Evolutionary conservation across 1,140 invertebrate genomes (phyloP).

Genomic region (Scaptomyza pallida): DNA sequence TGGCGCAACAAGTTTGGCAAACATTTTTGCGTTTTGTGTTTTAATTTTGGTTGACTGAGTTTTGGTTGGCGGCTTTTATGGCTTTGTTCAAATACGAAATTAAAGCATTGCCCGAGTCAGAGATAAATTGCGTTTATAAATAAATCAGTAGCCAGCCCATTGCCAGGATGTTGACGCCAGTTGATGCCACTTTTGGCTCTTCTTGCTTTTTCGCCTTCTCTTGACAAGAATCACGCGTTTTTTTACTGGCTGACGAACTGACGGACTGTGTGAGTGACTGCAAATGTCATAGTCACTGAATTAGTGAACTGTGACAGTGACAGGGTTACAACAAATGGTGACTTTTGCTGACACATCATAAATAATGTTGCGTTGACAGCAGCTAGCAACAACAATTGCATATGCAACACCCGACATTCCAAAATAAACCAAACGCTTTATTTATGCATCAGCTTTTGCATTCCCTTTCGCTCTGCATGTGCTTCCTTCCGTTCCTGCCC

Average conservation of each 20-base stretch:
- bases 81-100: constrained; percentile 59
- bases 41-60: constrained; percentile 45
- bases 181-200: constrained; percentile 33
- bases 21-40: constrained; percentile 68
- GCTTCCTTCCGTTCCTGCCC: not conserved
- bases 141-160: constrained; percentile 63
- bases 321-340: not conserved
- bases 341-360: constrained; percentile 23
- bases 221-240: constrained; percentile 39
- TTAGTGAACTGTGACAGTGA: constrained; percentile 1
- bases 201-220: constrained; percentile 17
- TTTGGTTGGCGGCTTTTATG: constrained; percentile 11
- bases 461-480: not conserved
- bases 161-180: constrained; percentile 65
- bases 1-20: constrained; percentile 75
- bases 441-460: not conserved
- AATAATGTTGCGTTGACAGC: constrained; percentile 37
- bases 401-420: no score
- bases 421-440: not conserved
- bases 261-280: constrained; percentile 47
- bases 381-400: constrained; percentile 3
- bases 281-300: constrained; percentile 38
- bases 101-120: constrained; percentile 61
- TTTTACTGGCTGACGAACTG: constrained; percentile 31
- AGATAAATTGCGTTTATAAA: constrained; percentile 79